phyloP scores from a whole-genome alignment of 1,140 invertebrate species.

The Drosophila punjabiensis region DNA sequence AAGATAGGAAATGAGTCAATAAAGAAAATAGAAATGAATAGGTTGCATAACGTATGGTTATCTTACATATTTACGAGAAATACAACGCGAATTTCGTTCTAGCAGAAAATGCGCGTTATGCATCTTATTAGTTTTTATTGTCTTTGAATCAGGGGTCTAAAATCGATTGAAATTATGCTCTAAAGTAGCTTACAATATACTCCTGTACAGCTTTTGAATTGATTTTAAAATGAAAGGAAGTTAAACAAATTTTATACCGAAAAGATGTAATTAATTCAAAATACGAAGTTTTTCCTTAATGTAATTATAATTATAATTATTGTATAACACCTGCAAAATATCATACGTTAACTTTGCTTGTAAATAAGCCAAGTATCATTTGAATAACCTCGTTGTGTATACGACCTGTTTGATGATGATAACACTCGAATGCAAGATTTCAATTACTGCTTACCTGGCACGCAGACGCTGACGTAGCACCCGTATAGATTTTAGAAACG shows the following conservation, averaged over 20 bases:
- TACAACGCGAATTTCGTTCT: background rate
- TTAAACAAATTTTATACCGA: background rate
- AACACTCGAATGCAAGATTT: constrained; percentile 28
- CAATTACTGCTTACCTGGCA: constrained; percentile 58
- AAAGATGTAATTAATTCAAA: background rate
- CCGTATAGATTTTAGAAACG: background rate
- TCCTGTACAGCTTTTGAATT: background rate
- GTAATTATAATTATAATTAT: background rate
- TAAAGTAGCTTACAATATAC: background rate
- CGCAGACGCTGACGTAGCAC: constrained; percentile 30
- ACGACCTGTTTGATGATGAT: constrained; percentile 29
- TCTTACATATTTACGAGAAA: background rate
- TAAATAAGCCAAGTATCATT: constrained; percentile 8
- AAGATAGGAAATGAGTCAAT: no score
- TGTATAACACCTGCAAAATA: background rate
- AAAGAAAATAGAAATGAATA: background rate
- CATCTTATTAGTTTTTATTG: background rate
- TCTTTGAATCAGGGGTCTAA: background rate
- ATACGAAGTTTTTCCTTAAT: background rate
- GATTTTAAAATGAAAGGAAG: background rate
- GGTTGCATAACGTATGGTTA: background rate
- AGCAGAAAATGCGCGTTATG: background rate
- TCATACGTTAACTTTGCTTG: background rate
- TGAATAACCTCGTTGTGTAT: constrained; percentile 2
- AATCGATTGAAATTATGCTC: no score